Conservation (phyloP, 2,888 invertebrate species). For the Diaprepes abbreviatus region DNA sequence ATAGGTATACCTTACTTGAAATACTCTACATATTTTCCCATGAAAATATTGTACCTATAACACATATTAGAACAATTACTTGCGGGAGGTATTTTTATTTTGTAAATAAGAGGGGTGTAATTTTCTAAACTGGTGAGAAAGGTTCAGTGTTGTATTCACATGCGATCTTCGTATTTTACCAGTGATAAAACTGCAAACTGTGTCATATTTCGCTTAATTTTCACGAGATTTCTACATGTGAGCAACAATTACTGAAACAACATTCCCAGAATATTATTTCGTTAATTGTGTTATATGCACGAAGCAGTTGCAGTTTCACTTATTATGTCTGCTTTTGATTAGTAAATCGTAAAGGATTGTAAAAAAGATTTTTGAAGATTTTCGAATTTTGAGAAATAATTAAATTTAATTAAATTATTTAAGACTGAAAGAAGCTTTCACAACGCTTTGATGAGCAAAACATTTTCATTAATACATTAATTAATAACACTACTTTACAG, state of each 20-base stretch:
- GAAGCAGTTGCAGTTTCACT: constrained; percentile 11
- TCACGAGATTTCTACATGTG: constrained; percentile 16
- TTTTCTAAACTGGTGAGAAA: constrained; percentile 18
- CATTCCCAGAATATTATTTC: constrained; percentile 10
- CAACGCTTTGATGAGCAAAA: too few relatives aligned
- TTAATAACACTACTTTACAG: too few relatives aligned
- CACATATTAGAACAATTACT: background rate
- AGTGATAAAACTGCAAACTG: background rate
- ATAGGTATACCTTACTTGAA: background rate
- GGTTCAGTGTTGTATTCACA: background rate
- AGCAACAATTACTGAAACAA: constrained; percentile 12
- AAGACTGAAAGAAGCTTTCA: too few relatives aligned
- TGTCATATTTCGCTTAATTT: constrained; percentile 4
- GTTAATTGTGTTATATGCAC: constrained; percentile 4
- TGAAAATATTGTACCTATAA: background rate
- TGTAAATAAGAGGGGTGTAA: too few relatives aligned
- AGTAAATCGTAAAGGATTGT: too few relatives aligned
- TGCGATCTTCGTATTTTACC: constrained; percentile 11
- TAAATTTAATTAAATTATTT: too few relatives aligned
- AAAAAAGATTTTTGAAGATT: too few relatives aligned
- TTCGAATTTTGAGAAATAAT: too few relatives aligned
- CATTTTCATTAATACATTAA: too few relatives aligned
- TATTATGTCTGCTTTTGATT: too few relatives aligned
- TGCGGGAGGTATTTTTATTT: background rate
- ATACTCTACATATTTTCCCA: constrained; percentile 7